phyloP scores from a whole-genome alignment of 2,113 vertebrate genomes.

The western clawed frog (Xenopus tropicalis) region UCB_Xtro_10.0 CM004446.2:78788501-78789000 shows the following conservation, averaged over 20 bases:
- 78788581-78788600: too few species aligned
- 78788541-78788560: too few species aligned
- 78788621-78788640: too few species aligned
- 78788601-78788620: too few species aligned
- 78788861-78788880: constrained; percentile 14
- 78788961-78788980: constrained; percentile 43
- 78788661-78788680: background rate
- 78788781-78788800: background rate
- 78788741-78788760: constrained; percentile 6
- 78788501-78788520: too few species aligned
- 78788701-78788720: background rate
- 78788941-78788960: constrained; percentile 27
- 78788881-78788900: constrained; percentile 40
- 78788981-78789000: constrained; percentile 35
- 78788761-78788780: constrained; percentile 10
- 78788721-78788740: background rate
- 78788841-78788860: constrained; percentile 9
- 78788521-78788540: too few species aligned
- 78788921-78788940: constrained; percentile 31
- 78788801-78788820: constrained; percentile 14
- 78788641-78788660: too few species aligned
- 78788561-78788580: too few species aligned
- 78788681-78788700: background rate
- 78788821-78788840: constrained; percentile 4
- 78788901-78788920: constrained; percentile 23